Evolutionary conservation across 2,113 vertebrate genomes (phyloP).

Genomic region (Oenanthe melanoleuca): DNA sequence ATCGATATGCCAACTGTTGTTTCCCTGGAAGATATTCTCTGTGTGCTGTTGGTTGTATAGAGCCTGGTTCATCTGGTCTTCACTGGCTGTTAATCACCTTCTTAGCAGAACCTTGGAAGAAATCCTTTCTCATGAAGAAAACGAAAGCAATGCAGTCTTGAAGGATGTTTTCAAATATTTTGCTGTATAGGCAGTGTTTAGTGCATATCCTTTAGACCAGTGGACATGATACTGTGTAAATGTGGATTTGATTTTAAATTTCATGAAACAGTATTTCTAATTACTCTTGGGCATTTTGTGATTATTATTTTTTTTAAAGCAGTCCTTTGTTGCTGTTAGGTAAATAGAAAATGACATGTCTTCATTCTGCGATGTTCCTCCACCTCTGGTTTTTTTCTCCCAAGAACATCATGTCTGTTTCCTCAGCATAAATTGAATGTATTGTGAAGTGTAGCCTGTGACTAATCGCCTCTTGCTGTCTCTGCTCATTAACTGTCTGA

Average conservation of each 20-base stretch:
- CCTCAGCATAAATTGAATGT: not conserved
- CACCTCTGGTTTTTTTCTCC: not conserved
- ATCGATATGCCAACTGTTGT: not conserved
- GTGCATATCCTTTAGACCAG: not conserved
- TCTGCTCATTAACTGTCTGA: constrained; percentile 36
- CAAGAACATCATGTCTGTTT: constrained; percentile 23
- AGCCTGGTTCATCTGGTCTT: not conserved
- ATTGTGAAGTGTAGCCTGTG: constrained; percentile 57
- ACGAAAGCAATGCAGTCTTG: not conserved
- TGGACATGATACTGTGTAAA: not conserved
- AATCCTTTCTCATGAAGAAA: not conserved
- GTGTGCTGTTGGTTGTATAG: not conserved
- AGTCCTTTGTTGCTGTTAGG: not conserved
- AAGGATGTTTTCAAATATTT: not conserved
- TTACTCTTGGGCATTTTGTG: not conserved
- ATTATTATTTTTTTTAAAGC: not conserved
- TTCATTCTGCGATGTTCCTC: not conserved
- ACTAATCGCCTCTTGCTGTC: constrained; percentile 69
- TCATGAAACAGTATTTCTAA: not conserved
- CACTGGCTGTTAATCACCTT: not conserved
- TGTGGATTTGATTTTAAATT: not conserved
- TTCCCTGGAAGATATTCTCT: not conserved
- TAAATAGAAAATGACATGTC: constrained; percentile 22
- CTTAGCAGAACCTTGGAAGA: not conserved
- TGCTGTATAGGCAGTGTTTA: not conserved